Evolutionary conservation across 2,113 vertebrate genomes (phyloP).

Genomic region (Pithys albifrons): DNA sequence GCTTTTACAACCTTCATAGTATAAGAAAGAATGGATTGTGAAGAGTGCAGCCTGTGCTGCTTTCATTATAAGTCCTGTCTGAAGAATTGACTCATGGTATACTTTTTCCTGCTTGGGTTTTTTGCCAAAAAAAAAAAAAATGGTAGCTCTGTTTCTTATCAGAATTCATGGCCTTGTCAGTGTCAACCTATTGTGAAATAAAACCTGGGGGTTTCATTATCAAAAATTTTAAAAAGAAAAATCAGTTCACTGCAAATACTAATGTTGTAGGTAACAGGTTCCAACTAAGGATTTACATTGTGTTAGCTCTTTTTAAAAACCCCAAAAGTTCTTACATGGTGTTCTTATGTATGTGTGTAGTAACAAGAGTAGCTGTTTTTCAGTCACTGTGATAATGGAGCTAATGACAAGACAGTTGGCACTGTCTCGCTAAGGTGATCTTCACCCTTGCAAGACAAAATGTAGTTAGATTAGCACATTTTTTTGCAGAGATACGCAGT

Average conservation of each 20-base stretch:
- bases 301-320: background rate
- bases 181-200: background rate
- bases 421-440: background rate
- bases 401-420: conserved; percentile 53
- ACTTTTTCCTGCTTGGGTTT: background rate
- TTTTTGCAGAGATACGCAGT: conserved; percentile 11
- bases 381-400: background rate
- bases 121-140: background rate
- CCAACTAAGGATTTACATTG: background rate
- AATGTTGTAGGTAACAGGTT: background rate
- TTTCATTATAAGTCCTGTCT: background rate
- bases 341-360: background rate
- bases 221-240: background rate
- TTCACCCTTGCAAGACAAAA: conserved; percentile 16
- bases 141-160: background rate
- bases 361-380: background rate
- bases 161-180: background rate
- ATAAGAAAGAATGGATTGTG: background rate
- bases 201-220: background rate
- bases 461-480: background rate
- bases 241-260: background rate
- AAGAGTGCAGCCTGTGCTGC: background rate
- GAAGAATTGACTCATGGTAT: background rate
- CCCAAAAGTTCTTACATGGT: background rate
- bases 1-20: background rate